Base-by-base conservation (phyloP, 2,888 invertebrate genomes). In the Stenodema calcarata region DNA sequence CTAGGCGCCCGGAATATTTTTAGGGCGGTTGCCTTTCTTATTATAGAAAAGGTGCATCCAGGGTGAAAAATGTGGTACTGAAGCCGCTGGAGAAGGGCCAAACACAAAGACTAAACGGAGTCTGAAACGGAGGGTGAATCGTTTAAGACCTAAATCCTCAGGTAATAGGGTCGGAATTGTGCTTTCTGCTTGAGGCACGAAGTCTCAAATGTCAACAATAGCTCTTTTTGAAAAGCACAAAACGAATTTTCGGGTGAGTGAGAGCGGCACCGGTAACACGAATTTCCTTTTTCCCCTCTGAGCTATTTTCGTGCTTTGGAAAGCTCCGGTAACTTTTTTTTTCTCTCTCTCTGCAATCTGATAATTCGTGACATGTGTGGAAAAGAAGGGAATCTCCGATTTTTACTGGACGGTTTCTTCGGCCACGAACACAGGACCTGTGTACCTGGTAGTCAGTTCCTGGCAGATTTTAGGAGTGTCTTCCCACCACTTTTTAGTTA, bases 141-240 rank as follows among this genome's bases (percentile, higher is more conserved):
- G 73, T 73, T 73, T 73, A 73, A 73, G 41, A 73, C 73, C 73
- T 73, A 73, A 73, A 73, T 73, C 73, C 73, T 73, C 73, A 73
- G 73, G 73, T 73, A 73, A 73, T 73, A 41, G 73, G 73, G 62
- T 62, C 30, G 73, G 41, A 18, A 73, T 35, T 73, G 73, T 35
- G 73, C 35, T 62, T 62, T 62, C 62, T 62, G 23, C 23, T 62
- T 11, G 62, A 62, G 62, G 62, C 62, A 50, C 16, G 50, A 18
- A 30, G 70, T 27, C 2, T 73, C 73, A 35, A 73, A 73, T 73
- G 73, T 73, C 73, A 73, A 41, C 62, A 62, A 62, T 23, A 18
- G 23, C 18, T 27, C 62, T 62, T 62, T 62, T 62, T 62, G 7
- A 62, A 62, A 62, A 62, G 62, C 23, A 62, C 6, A 23, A 62